Conservation (phyloP, 2,797 vertebrate genomes). For the Mus minutoides region DNA sequence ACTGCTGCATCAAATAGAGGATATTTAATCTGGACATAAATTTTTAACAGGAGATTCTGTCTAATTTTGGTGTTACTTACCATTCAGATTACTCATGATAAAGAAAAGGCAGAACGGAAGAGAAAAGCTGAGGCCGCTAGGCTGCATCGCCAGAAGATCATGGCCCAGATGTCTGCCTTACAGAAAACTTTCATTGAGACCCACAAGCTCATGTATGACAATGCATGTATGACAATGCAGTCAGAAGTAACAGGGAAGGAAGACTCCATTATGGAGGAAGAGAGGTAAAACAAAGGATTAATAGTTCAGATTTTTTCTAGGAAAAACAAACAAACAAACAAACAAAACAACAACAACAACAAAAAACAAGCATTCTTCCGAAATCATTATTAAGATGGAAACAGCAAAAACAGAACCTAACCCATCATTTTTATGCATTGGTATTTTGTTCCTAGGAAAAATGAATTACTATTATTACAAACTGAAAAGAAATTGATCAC, state of each 20-base stretch:
- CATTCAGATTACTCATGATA: slow-evolving; percentile 93
- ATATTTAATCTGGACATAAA: not conserved
- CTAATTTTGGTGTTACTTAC: slow-evolving; percentile 68
- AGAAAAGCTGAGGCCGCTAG: slow-evolving; percentile 98
- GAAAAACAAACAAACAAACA: too few species aligned
- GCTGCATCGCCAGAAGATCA: slow-evolving; percentile 98
- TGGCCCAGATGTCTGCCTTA: slow-evolving; percentile 99
- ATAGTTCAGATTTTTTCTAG: not conserved
- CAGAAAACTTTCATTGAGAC: slow-evolving; percentile 99
- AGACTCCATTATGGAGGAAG: slow-evolving; percentile 86
- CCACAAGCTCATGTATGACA: slow-evolving; percentile 97
- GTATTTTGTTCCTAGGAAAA: slow-evolving; percentile 51
- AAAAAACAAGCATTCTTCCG: slow-evolving; percentile 5
- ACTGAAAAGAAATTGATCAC: not conserved
- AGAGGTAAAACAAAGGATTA: slow-evolving; percentile 87
- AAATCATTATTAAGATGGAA: not conserved
- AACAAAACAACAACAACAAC: too few species aligned
- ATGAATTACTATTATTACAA: not conserved
- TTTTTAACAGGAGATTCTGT: slow-evolving; percentile 51
- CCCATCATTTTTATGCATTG: not conserved
- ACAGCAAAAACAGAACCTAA: slow-evolving; percentile 5
- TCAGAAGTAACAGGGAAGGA: slow-evolving; percentile 91
- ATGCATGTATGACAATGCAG: slow-evolving; percentile 96
- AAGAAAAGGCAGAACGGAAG: slow-evolving; percentile 97
- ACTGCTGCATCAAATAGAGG: not conserved